phyloP scores from a whole-genome alignment of 2,797 vertebrate species.

The Otolemur crassicaudatus region DNA sequence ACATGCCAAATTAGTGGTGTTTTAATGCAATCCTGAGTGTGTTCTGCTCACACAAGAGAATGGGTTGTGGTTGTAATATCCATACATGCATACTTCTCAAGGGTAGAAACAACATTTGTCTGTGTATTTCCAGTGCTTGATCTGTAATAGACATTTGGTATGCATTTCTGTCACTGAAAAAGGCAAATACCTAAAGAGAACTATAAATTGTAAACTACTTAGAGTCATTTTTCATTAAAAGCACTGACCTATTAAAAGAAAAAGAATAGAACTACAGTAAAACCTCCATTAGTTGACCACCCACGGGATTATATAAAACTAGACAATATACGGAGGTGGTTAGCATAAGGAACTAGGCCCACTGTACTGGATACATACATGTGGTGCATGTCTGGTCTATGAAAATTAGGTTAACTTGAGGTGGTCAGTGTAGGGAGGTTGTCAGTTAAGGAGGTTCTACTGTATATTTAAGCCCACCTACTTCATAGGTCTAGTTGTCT shows the following conservation, averaged over 20 bases:
- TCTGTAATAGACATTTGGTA: background rate
- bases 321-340: no score
- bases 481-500: slow-evolving; percentile 30
- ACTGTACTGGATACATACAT: no score
- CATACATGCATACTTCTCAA: background rate
- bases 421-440: no score
- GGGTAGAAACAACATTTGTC: background rate
- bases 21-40: slow-evolving; percentile 23
- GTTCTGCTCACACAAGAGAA: background rate
- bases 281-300: no score
- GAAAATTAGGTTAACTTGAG: no score
- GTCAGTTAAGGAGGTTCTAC: no score
- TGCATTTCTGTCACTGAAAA: background rate
- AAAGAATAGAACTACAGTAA: background rate
- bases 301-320: no score
- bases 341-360: no score
- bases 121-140: slow-evolving; percentile 24
- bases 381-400: no score
- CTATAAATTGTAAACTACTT: background rate
- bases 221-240: background rate
- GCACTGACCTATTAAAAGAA: background rate
- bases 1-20: background rate
- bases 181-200: background rate
- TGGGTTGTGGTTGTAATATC: background rate
- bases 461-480: background rate